Evolutionary conservation across 1,140 invertebrate species (phyloP).

Genomic region (Stratiolaelaps scimitus): DNA sequence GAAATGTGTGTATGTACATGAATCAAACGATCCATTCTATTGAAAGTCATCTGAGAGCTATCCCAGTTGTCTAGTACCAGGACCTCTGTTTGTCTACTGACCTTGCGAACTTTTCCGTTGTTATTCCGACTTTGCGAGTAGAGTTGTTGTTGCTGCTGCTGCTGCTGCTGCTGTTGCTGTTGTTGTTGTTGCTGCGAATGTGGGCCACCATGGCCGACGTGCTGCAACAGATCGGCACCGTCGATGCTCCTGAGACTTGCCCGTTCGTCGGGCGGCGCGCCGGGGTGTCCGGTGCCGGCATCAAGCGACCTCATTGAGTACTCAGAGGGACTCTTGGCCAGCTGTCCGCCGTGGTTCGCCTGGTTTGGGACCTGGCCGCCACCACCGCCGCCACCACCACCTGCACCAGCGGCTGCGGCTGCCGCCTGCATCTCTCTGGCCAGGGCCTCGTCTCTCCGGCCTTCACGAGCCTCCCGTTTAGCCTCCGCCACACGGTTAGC

Average conservation of each 20-base stretch:
- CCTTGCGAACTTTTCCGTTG: constrained; percentile 54
- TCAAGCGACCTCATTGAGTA: constrained; percentile 76
- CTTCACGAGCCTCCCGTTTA: constrained; percentile 9
- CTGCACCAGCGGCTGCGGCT: constrained; percentile 47
- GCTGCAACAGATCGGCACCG: constrained; percentile 46
- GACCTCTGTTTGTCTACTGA: no score
- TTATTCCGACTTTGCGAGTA: constrained; percentile 18
- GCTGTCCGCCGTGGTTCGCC: constrained; percentile 39
- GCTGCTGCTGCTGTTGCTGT: constrained; percentile 47
- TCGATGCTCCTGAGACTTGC: constrained; percentile 74
- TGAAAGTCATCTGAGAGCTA: no score
- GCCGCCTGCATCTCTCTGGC: constrained; percentile 44
- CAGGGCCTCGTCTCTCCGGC: not conserved
- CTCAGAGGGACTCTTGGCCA: constrained; percentile 67
- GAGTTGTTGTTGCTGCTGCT: constrained; percentile 52
- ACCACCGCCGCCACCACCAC: constrained; percentile 34
- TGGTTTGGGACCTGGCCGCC: constrained; percentile 38
- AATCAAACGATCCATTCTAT: no score
- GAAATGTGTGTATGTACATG: no score
- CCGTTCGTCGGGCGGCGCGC: constrained; percentile 59
- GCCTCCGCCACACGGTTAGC: constrained; percentile 19
- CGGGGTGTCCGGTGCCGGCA: constrained; percentile 64
- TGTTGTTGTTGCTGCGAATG: constrained; percentile 53
- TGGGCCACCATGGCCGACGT: not conserved
- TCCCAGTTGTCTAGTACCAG: no score